These are phyloP conservation scores for Drosophila incognita DNA, from an alignment of 2,888 invertebrate species.

Conservation along the genomic window DNA sequence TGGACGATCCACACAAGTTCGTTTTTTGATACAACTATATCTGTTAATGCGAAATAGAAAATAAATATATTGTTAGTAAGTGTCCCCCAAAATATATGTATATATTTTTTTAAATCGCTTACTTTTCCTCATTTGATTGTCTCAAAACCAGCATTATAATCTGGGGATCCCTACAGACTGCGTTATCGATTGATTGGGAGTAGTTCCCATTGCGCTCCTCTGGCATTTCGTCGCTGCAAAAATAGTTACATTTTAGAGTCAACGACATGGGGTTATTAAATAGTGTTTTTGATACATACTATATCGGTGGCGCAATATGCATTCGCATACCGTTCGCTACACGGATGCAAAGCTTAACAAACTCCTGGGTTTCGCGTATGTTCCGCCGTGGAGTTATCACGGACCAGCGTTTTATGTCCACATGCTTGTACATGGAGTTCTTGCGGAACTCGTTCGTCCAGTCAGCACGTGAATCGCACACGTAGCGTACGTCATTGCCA, in stretches of 20 bases:
- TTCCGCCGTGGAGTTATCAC: conserved; percentile 80
- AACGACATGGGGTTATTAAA: background rate
- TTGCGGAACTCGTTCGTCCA: conserved; percentile 91
- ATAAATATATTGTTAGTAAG: background rate
- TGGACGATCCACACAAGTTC: conserved; percentile 90
- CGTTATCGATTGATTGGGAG: conserved; percentile 87
- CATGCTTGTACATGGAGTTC: conserved; percentile 83
- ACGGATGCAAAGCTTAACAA: conserved; percentile 79
- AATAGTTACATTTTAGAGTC: background rate
- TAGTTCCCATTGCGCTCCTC: conserved; percentile 88
- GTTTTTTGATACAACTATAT: conserved; percentile 95
- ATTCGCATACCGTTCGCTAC: conserved; percentile 86
- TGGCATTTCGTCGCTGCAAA: conserved; percentile 83
- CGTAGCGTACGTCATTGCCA: conserved; percentile 78
- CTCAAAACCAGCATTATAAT: conserved; percentile 89
- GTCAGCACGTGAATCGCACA: conserved; percentile 87
- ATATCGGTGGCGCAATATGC: conserved; percentile 84
- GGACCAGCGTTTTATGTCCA: conserved; percentile 84
- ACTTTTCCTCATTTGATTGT: conserved; percentile 89
- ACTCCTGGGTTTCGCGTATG: conserved; percentile 79
- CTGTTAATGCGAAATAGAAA: conserved; percentile 76
- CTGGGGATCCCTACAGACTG: conserved; percentile 86
- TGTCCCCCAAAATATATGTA: background rate
- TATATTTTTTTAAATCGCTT: conserved; percentile 20
- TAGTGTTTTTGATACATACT: conserved; percentile 63